Evolutionary conservation across 2,797 vertebrate genomes (phyloP), one percentile per base, ranked within the genome.

Genomic region (Pelobates cultripes): DNA sequence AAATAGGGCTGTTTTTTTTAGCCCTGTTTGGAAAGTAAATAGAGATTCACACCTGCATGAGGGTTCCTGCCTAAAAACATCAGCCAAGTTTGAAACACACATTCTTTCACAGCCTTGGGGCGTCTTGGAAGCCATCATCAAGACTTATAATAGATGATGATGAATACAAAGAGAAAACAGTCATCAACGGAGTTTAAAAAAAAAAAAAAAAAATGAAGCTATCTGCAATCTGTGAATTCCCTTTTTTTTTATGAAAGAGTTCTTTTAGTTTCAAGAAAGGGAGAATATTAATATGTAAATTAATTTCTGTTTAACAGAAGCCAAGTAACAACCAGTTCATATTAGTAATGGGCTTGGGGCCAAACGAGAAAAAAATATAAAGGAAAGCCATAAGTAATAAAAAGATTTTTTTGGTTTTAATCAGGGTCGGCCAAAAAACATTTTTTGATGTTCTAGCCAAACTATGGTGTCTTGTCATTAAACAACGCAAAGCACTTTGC

Each of bases 11-110:
- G 17, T 87, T 92, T 89, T 85, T 72, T 81, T 67, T 89, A 85
- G 42, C 85, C 82, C 4, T 85, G 86, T 89, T 91, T 90, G 89
- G 81, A 85, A 88, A 89, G 87, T 86, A 91, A 90, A 91, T 84
- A 75, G 88, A 87, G 84, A 70, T 88, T 93, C 91, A 92, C 93
- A 94, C 93, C 93, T 94, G 92, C 86, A 87, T 86, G 85, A 87
- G 87, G 89, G 91, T 86, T 85, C 78, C 17, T 81, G 87, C 89
- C 88, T 87, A 79, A 84, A 90, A 86, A 87, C 14, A 63, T n/a
- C 41, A 4, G 89, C 88, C 92, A 93, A 90, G 78, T 90, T 88
- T 86, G 89, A 91, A 91, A 90, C 88, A 91, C 87, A 89, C 69
- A 86, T 88, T 89, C 91, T 91, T 90, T 88, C 89, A 89, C 91